Evolutionary conservation across 2,797 vertebrate species (phyloP), one percentile per base, ranked within the genome.

Genomic region (Amblyraja radiata): DNA sequence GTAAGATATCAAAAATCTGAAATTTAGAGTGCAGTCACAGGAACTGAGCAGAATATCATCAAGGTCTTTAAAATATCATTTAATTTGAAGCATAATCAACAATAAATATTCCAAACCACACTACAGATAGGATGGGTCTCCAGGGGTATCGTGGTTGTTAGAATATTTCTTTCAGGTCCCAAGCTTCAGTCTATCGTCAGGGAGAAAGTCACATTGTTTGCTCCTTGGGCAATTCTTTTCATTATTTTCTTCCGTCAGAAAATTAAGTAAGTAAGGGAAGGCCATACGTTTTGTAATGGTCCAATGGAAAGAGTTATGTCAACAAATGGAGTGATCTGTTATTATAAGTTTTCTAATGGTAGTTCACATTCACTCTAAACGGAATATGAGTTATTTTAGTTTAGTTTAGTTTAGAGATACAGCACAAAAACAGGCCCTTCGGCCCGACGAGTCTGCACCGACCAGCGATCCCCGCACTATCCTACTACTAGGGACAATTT

Each of bases 101-200:
- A 8, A 88, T 9, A 9, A 3, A 88, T 68, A n/a, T 0, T 61
- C 28, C 58, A n/a, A n/a, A 61, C 14, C 2, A 63, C 1, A 63
- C 21, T 18, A 68, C 63, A 65, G 16, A 88, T 21, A 68, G 61
- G 84, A 68, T 32, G 61, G 84, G 16, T 18, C 65, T 73, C 23
- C 6, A 73, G 23, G 73, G 71, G 18, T 73, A n/a, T 16, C 14
- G 8, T 16, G 63, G 84, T 88, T 88, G 68, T 68, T 86, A 86
- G 86, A 86, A 86, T 86, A 86, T 86, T 86, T 63, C 83, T 61
- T 63, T 88, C 84, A 88, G 65, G 68, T 68, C 61, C 84, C 21
- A 61, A 65, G 18, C 36, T 36, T 88, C 58, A 28, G 65, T 65
- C 61, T 65, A 36, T n/a, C 36, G 61, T 68, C 84, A 84, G 81